Conservation (phyloP, 2,113 vertebrate species). For the Climacteris rufus region DNA sequence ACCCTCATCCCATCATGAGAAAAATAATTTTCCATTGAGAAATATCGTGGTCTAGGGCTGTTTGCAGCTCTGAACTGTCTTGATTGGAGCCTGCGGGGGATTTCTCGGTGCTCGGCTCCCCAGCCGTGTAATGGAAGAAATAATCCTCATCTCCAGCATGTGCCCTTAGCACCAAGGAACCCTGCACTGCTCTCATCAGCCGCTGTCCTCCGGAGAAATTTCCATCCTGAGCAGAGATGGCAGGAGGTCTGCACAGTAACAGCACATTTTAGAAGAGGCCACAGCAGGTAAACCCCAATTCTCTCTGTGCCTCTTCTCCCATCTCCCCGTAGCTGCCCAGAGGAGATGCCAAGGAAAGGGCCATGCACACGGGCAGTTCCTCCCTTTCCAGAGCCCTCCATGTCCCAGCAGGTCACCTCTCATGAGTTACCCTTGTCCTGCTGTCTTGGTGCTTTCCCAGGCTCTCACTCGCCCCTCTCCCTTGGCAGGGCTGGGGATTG, state of each 20-base stretch:
- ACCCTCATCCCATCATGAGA: background rate
- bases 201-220: background rate
- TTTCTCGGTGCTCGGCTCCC: background rate
- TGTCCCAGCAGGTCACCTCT: background rate
- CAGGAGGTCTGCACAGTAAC: background rate
- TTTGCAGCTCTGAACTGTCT: background rate
- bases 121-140: background rate
- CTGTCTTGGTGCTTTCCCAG: background rate
- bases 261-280: background rate
- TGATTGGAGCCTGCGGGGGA: background rate
- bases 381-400: background rate
- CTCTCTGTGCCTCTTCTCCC: background rate
- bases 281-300: background rate
- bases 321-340: background rate
- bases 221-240: background rate
- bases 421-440: background rate
- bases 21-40: background rate
- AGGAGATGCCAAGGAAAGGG: background rate
- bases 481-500: background rate
- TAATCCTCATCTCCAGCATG: background rate
- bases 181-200: background rate
- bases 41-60: background rate
- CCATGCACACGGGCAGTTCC: fast-evolving
- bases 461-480: background rate
- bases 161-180: background rate